Conservation (phyloP, 1,140 invertebrate species). For the Drosophila novamexicana region DNA sequence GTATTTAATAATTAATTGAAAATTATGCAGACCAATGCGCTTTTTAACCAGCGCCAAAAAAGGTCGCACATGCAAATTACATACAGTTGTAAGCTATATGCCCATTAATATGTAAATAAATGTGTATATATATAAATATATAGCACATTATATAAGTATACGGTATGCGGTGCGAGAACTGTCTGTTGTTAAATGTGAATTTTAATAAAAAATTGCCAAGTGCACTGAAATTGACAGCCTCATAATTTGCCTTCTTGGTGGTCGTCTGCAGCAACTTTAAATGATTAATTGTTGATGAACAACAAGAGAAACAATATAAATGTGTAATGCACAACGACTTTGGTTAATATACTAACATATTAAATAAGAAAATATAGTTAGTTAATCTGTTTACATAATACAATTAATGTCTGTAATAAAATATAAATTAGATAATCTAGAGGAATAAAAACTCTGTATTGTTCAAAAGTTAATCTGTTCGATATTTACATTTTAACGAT, state of each 20-base stretch:
- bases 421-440: too few relatives aligned
- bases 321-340: constrained; percentile 23
- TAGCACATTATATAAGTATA: constrained; percentile 9
- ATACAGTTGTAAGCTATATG: constrained; percentile 30
- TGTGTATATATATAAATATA: constrained; percentile 8
- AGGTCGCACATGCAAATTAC: constrained; percentile 28
- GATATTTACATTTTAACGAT: too few relatives aligned
- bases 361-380: background rate
- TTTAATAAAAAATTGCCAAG: constrained; percentile 58
- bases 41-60: constrained; percentile 38
- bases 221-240: constrained; percentile 54
- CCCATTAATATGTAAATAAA: constrained; percentile 19
- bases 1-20: constrained; percentile 68
- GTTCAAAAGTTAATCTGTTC: too few relatives aligned
- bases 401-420: too few relatives aligned
- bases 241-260: constrained; percentile 44
- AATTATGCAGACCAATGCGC: constrained; percentile 62
- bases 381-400: background rate
- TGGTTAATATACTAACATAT: background rate
- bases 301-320: constrained; percentile 18
- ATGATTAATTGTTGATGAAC: constrained; percentile 51
- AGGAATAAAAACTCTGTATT: too few relatives aligned
- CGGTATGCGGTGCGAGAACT: constrained; percentile 23
- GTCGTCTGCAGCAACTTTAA: constrained; percentile 38
- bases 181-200: constrained; percentile 35